Evolutionary conservation across 2,113 vertebrate species (phyloP).

Genomic region (mouse (Mus musculus)): DNA sequence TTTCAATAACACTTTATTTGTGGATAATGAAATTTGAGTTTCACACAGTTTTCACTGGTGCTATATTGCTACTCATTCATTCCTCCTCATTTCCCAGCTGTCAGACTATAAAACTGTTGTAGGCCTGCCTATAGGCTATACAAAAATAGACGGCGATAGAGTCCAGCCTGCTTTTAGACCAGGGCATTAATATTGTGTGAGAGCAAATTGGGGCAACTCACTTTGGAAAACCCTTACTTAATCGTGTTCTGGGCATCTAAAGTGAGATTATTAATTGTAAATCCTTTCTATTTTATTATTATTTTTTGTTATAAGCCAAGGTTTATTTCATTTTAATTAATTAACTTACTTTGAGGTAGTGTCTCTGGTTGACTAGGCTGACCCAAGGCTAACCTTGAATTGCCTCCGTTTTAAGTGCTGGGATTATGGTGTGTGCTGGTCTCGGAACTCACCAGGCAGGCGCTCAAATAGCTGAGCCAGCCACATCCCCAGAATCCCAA

Average conservation of each 20-base stretch:
- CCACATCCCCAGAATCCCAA: neutral
- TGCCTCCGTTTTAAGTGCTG: neutral
- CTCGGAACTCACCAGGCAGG: too few species aligned
- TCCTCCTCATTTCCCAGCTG: neutral
- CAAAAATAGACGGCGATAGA: neutral
- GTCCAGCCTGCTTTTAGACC: neutral
- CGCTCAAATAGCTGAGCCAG: neutral
- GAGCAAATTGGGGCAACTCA: neutral
- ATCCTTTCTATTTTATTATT: neutral
- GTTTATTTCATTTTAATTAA: neutral
- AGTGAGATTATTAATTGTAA: neutral
- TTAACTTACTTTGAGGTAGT: neutral
- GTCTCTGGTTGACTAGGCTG: neutral
- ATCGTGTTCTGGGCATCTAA: neutral
- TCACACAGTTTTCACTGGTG: neutral
- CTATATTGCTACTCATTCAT: neutral
- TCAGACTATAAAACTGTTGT: slow-evolving; percentile 13
- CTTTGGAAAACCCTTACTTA: neutral
- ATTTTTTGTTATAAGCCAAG: neutral
- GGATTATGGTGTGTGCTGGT: neutral
- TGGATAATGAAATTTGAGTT: slow-evolving; percentile 34
- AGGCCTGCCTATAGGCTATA: neutral
- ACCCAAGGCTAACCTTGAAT: neutral
- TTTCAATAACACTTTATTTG: neutral
- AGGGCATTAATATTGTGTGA: neutral